A percentile compares a stretch with the other conserved stretches of the same genome.
Conservation (phyloP, 1,140 invertebrate genomes). For the Hyposmocoma kahamanoa region DNA sequence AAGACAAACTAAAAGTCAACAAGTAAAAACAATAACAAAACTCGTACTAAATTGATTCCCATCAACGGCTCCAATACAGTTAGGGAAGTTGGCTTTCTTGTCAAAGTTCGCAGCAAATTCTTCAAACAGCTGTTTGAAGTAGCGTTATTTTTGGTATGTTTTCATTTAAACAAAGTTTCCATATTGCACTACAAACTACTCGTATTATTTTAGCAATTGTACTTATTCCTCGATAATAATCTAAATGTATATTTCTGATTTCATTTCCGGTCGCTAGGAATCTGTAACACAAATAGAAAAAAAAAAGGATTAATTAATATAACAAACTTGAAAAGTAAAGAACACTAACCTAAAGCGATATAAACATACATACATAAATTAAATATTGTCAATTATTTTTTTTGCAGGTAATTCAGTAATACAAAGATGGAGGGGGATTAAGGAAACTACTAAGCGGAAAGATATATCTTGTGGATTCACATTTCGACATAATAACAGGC, state of each 20-base stretch:
- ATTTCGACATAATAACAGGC: too few relatives aligned
- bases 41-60: conserved; percentile 28
- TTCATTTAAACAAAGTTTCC: conserved; percentile 12
- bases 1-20: too few relatives aligned
- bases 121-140: conserved; percentile 18
- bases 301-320: conserved; percentile 15
- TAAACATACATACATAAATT: background rate
- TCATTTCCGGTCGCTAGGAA: conserved; percentile 15
- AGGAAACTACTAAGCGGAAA: conserved; percentile 17
- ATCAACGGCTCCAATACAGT: conserved; percentile 29
- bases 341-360: background rate
- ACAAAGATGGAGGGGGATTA: conserved; percentile 19
- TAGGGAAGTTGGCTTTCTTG: conserved; percentile 28
- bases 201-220: conserved; percentile 19
- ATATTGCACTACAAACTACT: conserved; percentile 18
- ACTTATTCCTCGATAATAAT: conserved; percentile 18
- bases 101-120: conserved; percentile 22
- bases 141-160: conserved; percentile 21
- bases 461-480: too few relatives aligned
- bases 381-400: background rate
- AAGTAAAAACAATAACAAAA: too few relatives aligned
- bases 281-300: conserved; percentile 16
- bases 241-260: conserved; percentile 17
- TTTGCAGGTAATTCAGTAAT: conserved; percentile 15
- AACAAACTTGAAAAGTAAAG: conserved; percentile 9